A percentile compares a stretch with the other conserved stretches of the same genome.
phyloP scores from a whole-genome alignment of 1,140 invertebrate genomes.

The Cherax destructor region DNA sequence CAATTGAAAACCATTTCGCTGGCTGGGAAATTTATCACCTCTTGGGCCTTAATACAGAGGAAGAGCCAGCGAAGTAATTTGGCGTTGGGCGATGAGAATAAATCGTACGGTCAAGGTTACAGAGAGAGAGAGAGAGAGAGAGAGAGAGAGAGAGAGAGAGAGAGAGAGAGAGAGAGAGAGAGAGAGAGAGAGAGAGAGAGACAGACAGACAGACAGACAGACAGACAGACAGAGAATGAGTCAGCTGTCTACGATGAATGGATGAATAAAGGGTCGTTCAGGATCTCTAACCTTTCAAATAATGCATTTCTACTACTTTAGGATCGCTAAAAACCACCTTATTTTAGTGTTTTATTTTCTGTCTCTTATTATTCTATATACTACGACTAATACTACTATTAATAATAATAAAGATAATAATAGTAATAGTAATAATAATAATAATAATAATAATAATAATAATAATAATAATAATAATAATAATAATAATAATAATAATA shows the following conservation, averaged over 20 bases:
- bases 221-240: neutral
- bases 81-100: constrained; percentile 11
- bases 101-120: neutral
- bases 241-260: neutral
- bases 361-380: no score
- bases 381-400: no score
- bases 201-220: neutral
- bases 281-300: no score
- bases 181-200: constrained; percentile 20
- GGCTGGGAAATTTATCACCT: constrained; percentile 45
- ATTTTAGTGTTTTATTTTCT: no score
- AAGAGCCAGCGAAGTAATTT: constrained; percentile 43
- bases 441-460: no score
- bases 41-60: constrained; percentile 18
- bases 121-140: neutral
- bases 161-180: constrained; percentile 2
- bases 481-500: no score
- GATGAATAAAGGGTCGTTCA: no score
- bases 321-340: no score
- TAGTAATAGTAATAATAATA: no score
- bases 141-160: constrained; percentile 6
- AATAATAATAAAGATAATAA: no score
- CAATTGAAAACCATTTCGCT: constrained; percentile 52
- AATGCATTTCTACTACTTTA: no score
- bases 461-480: no score